Evolutionary conservation across 1,140 invertebrate species (phyloP), one percentile per base, ranked within the genome.

Genomic region (Armadillidium nasatum): DNA sequence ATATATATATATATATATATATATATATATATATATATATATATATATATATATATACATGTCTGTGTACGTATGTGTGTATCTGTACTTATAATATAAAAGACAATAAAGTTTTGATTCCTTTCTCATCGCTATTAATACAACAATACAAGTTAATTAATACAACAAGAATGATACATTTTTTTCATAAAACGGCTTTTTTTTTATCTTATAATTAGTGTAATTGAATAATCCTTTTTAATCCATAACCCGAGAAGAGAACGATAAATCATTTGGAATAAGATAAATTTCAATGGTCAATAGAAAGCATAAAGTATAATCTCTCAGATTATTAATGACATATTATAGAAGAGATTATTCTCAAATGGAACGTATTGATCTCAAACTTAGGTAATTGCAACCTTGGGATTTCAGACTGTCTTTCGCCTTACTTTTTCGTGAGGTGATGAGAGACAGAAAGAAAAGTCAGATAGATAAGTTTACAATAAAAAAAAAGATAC

Each of bases 1-100:
- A 71, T 23, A 71, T 71, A 71, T 23, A 71, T 71, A 23, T 23
- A n/a, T 33, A 33, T 33, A 33, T 60, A 13, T 60, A 60, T 60
- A 60, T 60, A 60, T 60, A 60, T 60, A 60, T 60, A 60, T 60
- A 60, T 60, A 60, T 60, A 60, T 60, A 60, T 13, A 60, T 60
- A 60, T 70, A 70, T 23, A 23, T 71, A 71, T 23, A 71, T 71
- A 71, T 23, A 71, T 71, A 23, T 23, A n/a, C n/a, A n/a, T 68
- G 9, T 19, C 7, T 66, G 60, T 22, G 33, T 33, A 6, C 6
- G 33, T 33, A 6, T 33, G 33, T 33, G 33, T 33, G 6, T 33
- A 33, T 33, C 1, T 33, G 33, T 33, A 33, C 6, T 33, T 33
- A 1, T 3, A 33, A 33, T 33, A 33, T 33, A 33, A 33, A 33